Percentiles rank a stretch among this genome's conserved stretches.
phyloP scores from a whole-genome alignment of 1,140 invertebrate genomes.

The Riptortus pedestris region DNA sequence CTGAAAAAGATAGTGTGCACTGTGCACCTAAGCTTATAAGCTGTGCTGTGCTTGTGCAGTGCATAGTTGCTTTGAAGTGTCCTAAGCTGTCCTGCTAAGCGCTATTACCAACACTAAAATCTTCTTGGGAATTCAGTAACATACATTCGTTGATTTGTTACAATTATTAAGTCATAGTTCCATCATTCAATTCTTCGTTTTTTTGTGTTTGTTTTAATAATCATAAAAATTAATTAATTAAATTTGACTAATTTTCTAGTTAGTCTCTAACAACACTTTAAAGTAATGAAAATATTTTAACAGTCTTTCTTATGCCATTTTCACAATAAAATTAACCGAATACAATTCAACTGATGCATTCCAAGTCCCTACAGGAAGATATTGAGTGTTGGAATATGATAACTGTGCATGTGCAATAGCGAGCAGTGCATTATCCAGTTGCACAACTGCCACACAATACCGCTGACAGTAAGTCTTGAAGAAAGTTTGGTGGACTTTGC shows the following conservation, averaged over 20 bases:
- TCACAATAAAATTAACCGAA: no score
- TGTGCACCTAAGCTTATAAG: constrained; percentile 13
- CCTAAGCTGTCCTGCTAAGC: constrained; percentile 14
- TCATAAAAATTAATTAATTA: neutral
- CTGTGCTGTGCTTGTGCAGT: neutral
- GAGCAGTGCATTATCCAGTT: constrained; percentile 19
- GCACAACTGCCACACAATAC: constrained; percentile 28
- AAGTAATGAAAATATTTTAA: no score
- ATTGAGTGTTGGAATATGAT: constrained; percentile 15
- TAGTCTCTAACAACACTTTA: neutral
- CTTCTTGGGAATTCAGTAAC: neutral
- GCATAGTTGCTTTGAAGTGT: neutral
- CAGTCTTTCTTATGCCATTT: no score
- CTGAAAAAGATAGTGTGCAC: neutral
- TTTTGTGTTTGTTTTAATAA: neutral
- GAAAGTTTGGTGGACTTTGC: constrained; percentile 37
- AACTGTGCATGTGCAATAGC: constrained; percentile 25
- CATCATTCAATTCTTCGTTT: neutral
- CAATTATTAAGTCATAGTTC: no score
- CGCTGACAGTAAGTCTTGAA: constrained; percentile 31
- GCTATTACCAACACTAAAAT: constrained; percentile 17
- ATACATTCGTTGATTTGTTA: no score
- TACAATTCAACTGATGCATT: neutral
- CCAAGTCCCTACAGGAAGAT: neutral
- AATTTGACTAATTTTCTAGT: neutral